These are phyloP conservation scores for Notothenia coriiceps DNA, from an alignment of 2,113 vertebrate species.

Conservation along the genomic window DNA sequence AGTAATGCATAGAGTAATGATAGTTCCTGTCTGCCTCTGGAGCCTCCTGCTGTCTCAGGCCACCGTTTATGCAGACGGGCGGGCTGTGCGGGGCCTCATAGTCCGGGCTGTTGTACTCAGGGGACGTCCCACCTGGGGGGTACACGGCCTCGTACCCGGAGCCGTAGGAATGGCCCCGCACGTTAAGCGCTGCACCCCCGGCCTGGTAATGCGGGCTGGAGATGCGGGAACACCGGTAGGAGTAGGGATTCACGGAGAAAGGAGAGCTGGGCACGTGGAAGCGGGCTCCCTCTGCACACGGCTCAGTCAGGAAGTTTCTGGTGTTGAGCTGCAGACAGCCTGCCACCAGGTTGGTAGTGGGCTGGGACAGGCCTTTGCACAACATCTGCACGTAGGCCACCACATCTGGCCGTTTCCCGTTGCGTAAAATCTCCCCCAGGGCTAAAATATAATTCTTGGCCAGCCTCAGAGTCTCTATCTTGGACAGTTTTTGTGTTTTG, in stretches of 20 bases:
- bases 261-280: slow-evolving; percentile 92
- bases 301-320: slow-evolving; percentile 96
- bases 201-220: slow-evolving; percentile 92
- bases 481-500: slow-evolving; percentile 98
- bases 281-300: slow-evolving; percentile 89
- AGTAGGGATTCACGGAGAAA: slow-evolving; percentile 93
- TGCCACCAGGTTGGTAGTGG: slow-evolving; percentile 95
- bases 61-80: slow-evolving; percentile 92
- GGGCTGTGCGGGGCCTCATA: slow-evolving; percentile 95
- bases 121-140: slow-evolving; percentile 88
- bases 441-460: slow-evolving; percentile 99
- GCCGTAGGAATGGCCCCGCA: slow-evolving; percentile 91
- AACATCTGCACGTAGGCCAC: slow-evolving; percentile 97
- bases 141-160: slow-evolving; percentile 90
- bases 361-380: slow-evolving; percentile 95
- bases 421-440: slow-evolving; percentile 96
- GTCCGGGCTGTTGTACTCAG: slow-evolving; percentile 96
- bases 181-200: slow-evolving; percentile 85
- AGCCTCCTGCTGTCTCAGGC: slow-evolving; percentile 90
- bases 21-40: slow-evolving; percentile 95
- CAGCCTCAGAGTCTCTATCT: slow-evolving; percentile 96
- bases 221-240: slow-evolving; percentile 92
- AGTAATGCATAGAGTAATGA: slow-evolving; percentile 99
- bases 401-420: slow-evolving; percentile 95
- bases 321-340: slow-evolving; percentile 97